Base-by-base conservation (phyloP, 2,113 vertebrate genomes). In the Tiliqua scincoides region DNA sequence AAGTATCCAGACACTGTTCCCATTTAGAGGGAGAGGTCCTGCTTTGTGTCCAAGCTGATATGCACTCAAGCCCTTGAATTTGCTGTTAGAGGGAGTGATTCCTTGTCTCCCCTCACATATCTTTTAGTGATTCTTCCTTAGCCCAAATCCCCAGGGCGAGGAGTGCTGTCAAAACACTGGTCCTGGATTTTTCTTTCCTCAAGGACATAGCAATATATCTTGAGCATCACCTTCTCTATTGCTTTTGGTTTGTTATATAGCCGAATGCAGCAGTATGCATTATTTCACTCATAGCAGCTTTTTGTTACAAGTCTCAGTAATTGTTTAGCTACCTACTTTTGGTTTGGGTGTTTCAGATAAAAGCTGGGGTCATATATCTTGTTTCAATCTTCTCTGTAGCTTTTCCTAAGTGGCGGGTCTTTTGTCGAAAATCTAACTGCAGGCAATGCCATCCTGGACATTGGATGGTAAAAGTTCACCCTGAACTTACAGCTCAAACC, bases 121-220 rank as follows among this genome's bases (percentile, higher is more conserved):
- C 61, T 63, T 86, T 71, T 77, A 6, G n/a, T 65, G 85, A 61
- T 32, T 9, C 74, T 84, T 48, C 40, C 17, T 75, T 83, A 77
- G 85, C 79, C 8, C 35, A 11, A 32, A 63, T 6, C 57, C 76
- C 23, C 79, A 27, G 61, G 37, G 82, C 91, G 79, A 61, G 10
- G 91, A 79, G 61, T 90, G 73, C 52, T 89, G 52, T 62, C 77
- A 77, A 89, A 89, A 27, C 54, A 90, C 25, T 85, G 84, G 88
- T 79, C 30, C 40, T 20, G 32, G 1, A 4, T 3, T 90, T 92
- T 95, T 93, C 7, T 91, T 17, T 86, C 57, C 63, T 86, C 40
- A 52, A 90, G 74, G 57, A 90, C 89, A 85, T 52, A 85, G 65
- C 57, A 88, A 92, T 37, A 91, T 91, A 91, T 72, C 88, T 87